Base-by-base conservation (phyloP, 2,888 invertebrate genomes). In the Eupithecia subfuscata region DNA sequence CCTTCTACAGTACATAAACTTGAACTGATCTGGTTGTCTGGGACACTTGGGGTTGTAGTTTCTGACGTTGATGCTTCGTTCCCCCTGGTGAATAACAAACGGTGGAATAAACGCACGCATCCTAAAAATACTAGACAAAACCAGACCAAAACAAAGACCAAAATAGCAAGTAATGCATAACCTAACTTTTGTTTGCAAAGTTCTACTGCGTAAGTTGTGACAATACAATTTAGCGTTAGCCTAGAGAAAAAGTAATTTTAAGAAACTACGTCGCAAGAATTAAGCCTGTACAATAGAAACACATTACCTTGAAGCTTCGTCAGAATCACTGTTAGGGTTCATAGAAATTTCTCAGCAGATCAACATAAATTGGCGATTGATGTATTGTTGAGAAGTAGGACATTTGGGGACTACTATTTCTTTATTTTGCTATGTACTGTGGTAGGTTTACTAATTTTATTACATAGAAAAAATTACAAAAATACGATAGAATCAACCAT, bases 261-360 rank as follows among this genome's bases (percentile, higher is more conserved):
- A 30, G 18, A 45, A 73, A 70, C 74, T 77, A 30, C 74, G 77
- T 30, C 74, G 64, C 56, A 75, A 74, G 75, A 68, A 70, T 64
- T 69, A 75, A 78, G 71, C 22, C 73, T 37, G 65, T 12, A 22
- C 34, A 37, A 40, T 74, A 70, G 79, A 82, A 85, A 77, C 81
- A 83, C 86, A 85, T 92, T 93, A 95, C 95, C 95, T 95, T 94
- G 95, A 95, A 95, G 95, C 95, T 94, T 94, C 95, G 94, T 93
- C 95, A 91, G 92, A 90, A 91, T 94, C 92, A 90, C 94, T 93
- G 91, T 94, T 93, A 83, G 95, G 90, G 95, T 94, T 95, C 95
- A 95, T 95, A 95, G 95, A 95, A 95, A 93, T 87, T 91, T 85
- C 86, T 90, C 83, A 87, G 80, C 81, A 85, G 87, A 85, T 85